Percentiles rank a stretch among this genome's conserved stretches.
phyloP scores from a whole-genome alignment of 2,888 invertebrate species.

The Microplitis manilae region DNA sequence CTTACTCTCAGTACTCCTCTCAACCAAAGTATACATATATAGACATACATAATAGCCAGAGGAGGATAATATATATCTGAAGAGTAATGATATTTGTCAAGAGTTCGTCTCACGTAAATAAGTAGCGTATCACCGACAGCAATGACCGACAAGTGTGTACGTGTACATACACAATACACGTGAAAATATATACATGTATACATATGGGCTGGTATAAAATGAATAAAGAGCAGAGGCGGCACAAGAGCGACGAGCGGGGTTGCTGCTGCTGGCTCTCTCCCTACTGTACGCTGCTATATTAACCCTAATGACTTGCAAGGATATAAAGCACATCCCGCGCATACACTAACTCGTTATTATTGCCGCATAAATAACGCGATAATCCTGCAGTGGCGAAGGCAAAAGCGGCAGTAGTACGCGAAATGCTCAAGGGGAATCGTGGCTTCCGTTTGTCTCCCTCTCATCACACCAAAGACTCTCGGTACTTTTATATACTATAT shows the following conservation, averaged over 20 bases:
- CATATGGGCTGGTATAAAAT: background rate
- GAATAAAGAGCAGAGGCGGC: no score
- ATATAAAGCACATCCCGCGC: conserved; percentile 72
- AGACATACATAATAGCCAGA: background rate
- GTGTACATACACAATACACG: no score
- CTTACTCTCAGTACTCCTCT: no score
- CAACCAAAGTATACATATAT: background rate
- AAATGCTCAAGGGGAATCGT: conserved; percentile 44
- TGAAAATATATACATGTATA: background rate
- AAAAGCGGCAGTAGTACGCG: conserved; percentile 45
- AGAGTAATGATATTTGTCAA: background rate
- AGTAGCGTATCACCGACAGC: conserved; percentile 1
- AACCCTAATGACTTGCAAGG: conserved; percentile 70
- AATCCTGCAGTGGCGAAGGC: conserved; percentile 65
- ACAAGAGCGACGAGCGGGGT: no score
- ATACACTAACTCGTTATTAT: conserved; percentile 71
- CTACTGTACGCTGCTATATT: conserved; percentile 61
- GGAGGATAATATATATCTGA: background rate
- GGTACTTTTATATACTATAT: no score
- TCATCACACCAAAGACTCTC: conserved; percentile 24
- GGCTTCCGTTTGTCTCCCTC: conserved; percentile 40
- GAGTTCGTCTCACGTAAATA: background rate
- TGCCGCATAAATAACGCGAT: conserved; percentile 71
- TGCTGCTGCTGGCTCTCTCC: conserved; percentile 9
- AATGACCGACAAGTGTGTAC: conserved; percentile 17